phyloP scores from a whole-genome alignment of 2,113 vertebrate genomes.

The Butorides virescens region DNA sequence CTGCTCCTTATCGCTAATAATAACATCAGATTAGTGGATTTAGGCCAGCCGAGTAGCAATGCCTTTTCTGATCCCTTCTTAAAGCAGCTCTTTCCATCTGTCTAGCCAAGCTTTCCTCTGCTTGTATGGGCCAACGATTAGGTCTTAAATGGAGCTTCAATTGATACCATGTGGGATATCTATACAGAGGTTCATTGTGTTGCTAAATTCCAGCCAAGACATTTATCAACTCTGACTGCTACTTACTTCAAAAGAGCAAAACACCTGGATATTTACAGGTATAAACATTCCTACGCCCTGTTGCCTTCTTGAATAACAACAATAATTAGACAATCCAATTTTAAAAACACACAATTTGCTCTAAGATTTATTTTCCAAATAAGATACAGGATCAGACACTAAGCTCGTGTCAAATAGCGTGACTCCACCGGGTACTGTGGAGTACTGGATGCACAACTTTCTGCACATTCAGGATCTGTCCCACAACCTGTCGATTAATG shows the following conservation, averaged over 20 bases:
- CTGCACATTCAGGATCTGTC: background rate
- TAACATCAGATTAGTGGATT: conserved; percentile 83
- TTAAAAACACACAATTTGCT: background rate
- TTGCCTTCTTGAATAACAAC: background rate
- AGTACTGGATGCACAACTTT: background rate
- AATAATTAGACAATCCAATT: background rate
- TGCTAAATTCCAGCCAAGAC: conserved; percentile 63
- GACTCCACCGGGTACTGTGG: background rate
- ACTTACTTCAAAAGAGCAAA: conserved; percentile 48
- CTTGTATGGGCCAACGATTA: conserved; percentile 69
- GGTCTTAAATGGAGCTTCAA: conserved; percentile 71
- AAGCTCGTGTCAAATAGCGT: background rate
- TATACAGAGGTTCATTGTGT: conserved; percentile 70
- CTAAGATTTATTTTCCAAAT: background rate
- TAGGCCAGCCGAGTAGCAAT: conserved; percentile 72
- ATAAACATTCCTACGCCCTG: background rate
- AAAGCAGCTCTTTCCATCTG: conserved; percentile 76
- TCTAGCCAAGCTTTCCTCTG: conserved; percentile 66
- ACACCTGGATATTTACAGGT: conserved; percentile 33
- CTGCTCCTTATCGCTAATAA: conserved; percentile 80
- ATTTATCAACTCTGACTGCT: conserved; percentile 66
- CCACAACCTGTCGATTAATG: background rate
- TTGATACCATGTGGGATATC: conserved; percentile 72
- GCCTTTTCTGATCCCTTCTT: conserved; percentile 76
- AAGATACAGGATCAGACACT: background rate